A percentile compares a stretch with the other conserved stretches of the same genome.
Evolutionary conservation across 2,113 vertebrate genomes (phyloP).

Genomic region (Phalacrocorax carbo): DNA sequence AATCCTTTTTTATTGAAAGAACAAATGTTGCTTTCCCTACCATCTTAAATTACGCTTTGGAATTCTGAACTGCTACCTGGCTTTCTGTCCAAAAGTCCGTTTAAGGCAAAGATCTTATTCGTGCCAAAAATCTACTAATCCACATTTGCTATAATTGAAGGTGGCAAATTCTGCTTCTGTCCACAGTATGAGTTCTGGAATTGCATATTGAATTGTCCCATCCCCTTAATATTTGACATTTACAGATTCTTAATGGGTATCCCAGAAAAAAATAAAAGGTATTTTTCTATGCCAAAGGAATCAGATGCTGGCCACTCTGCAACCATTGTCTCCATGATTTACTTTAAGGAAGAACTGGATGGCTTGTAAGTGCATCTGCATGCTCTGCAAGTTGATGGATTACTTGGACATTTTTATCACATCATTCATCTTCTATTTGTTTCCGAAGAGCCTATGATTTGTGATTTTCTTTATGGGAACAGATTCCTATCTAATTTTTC

Average conservation of each 20-base stretch:
- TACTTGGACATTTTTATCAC: background rate
- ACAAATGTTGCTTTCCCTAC: background rate
- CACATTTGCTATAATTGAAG: background rate
- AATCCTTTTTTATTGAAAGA: background rate
- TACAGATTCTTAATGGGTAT: background rate
- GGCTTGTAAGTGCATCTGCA: background rate
- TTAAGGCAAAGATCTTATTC: background rate
- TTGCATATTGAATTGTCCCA: constrained; percentile 5
- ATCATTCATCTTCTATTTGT: background rate
- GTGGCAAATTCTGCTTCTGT: background rate
- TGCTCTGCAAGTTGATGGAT: background rate
- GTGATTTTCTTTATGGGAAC: background rate
- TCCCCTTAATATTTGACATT: background rate
- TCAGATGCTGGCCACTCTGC: background rate
- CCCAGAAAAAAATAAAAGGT: background rate
- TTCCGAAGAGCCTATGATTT: background rate
- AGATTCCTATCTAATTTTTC: background rate
- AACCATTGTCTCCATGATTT: background rate
- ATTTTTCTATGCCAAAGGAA: background rate
- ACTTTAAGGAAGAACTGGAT: background rate
- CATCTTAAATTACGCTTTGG: background rate
- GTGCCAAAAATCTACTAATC: background rate
- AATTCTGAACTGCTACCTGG: background rate
- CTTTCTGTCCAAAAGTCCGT: background rate
- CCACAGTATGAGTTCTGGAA: background rate